Evolutionary conservation across 2,888 invertebrate species (phyloP).

Genomic region (Parnassius orleans): DNA sequence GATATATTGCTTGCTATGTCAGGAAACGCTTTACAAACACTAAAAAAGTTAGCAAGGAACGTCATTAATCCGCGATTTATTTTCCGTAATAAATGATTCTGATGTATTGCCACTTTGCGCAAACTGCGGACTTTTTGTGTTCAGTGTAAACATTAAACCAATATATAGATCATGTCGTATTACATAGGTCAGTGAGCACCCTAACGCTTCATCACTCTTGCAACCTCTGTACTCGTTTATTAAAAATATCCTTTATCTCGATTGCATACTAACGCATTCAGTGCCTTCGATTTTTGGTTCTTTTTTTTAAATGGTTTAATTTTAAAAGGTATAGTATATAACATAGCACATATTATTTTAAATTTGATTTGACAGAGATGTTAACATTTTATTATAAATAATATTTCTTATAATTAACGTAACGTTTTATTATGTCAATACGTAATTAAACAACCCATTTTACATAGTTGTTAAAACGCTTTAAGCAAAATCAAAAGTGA

Average conservation of each 20-base stretch:
- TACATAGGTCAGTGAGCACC: conserved; percentile 49
- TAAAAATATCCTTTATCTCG: conserved; percentile 32
- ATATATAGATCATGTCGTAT: conserved; percentile 36
- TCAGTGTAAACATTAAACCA: conserved; percentile 12
- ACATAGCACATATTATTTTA: background rate
- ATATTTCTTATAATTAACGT: background rate
- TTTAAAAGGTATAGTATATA: background rate
- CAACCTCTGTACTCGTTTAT: conserved; percentile 28
- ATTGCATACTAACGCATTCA: conserved; percentile 9
- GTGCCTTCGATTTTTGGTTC: background rate
- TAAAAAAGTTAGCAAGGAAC: too few species aligned
- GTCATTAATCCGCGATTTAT: too few species aligned
- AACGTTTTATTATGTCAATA: background rate
- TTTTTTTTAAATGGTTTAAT: background rate
- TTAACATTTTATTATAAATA: background rate
- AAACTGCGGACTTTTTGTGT: background rate
- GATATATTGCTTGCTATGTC: too few species aligned
- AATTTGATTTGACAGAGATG: too few species aligned
- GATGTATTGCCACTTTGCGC: too few species aligned
- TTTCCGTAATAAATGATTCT: too few species aligned
- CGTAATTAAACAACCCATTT: background rate
- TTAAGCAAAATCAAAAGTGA: background rate
- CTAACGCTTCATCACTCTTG: conserved; percentile 32
- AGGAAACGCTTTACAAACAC: too few species aligned
- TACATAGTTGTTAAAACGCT: background rate